Percentiles rank a stretch among this genome's conserved stretches.
Evolutionary conservation across 2,888 invertebrate species (phyloP).

Genomic region (Lepidonotus clava): DNA sequence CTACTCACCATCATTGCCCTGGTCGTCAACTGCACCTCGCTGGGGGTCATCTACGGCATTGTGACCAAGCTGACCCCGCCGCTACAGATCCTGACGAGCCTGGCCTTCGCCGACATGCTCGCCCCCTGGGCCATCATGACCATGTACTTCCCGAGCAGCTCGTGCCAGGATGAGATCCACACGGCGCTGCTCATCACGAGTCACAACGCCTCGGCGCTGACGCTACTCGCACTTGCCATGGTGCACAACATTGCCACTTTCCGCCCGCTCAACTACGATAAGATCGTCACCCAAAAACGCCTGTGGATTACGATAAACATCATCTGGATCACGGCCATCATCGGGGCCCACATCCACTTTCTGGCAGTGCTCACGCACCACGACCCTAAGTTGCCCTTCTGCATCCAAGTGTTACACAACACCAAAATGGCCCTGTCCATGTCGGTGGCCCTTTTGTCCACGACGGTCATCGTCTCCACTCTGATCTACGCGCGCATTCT

Average conservation of each 20-base stretch:
- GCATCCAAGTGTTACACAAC: constrained; percentile 57
- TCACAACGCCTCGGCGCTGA: constrained; percentile 62
- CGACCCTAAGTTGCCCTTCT: constrained; percentile 56
- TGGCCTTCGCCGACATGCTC: constrained; percentile 63
- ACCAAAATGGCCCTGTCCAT: constrained; percentile 58
- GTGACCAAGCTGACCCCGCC: constrained; percentile 62
- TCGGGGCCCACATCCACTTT: constrained; percentile 61
- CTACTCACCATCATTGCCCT: constrained; percentile 60
- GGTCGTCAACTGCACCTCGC: constrained; percentile 59
- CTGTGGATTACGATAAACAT: constrained; percentile 61
- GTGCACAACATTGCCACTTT: constrained; percentile 62
- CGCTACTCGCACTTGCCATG: constrained; percentile 58
- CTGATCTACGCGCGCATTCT: constrained; percentile 59
- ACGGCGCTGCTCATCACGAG: constrained; percentile 60
- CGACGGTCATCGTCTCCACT: constrained; percentile 50
- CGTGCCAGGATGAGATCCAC: constrained; percentile 65
- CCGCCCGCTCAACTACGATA: constrained; percentile 64
- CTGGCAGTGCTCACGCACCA: constrained; percentile 59
- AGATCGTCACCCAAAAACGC: constrained; percentile 56
- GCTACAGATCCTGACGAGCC: constrained; percentile 61
- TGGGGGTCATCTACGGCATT: constrained; percentile 64
- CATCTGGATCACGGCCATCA: constrained; percentile 60
- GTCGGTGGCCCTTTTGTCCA: constrained; percentile 38
- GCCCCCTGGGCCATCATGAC: constrained; percentile 65
- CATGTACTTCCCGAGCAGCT: constrained; percentile 61